Evolutionary conservation across 2,888 invertebrate genomes (phyloP), one percentile per base, ranked within the genome.

Genomic region (Leptinotarsa haldemani): DNA sequence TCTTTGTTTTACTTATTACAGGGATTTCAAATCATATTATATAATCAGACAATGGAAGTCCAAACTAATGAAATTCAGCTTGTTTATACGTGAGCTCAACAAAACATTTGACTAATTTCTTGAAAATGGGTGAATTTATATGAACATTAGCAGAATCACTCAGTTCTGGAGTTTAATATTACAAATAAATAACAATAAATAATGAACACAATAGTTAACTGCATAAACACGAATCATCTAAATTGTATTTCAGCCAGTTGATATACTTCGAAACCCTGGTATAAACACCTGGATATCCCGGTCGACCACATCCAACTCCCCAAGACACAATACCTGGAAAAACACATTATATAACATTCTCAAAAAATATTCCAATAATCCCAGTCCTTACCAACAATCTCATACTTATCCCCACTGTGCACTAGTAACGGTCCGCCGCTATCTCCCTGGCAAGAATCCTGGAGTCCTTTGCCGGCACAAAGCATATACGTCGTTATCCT

Each of bases 371-470:
- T 94, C 82, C 91, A 93, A 86, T 92, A 94, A 74, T 94, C 93
- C 47, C 3, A 12, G 9, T 46, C 83, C 90, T 88, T 83, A 93
- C 95, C 95, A 70, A 94, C 93, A 71, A 95, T 93, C 88, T 95
- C 94, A 82, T 91, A 93, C 86, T 92, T 94, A 74, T 94, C 93
- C 48, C 93, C 94, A 79, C 91, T 92, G 77, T 93, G 93, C 4
- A 95, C 88, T 0, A 95, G 88, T 61, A 96, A 88, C 0, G 96
- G 96, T 0, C 96, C 96, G 18, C 96, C 96, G 80, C 95, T 95
- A 86, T 96, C 96, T 0, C 96, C 96, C 87, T 96, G 96, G 82
- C 96, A 96, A 0, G 95, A 95, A 87, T 96, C 96, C 84, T 94
- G 93, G 7, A 91, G 91, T 3, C 94, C 94, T 77, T 92, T 91